Conservation (phyloP, 2,797 vertebrate species). For the Trachops cirrhosus region DNA sequence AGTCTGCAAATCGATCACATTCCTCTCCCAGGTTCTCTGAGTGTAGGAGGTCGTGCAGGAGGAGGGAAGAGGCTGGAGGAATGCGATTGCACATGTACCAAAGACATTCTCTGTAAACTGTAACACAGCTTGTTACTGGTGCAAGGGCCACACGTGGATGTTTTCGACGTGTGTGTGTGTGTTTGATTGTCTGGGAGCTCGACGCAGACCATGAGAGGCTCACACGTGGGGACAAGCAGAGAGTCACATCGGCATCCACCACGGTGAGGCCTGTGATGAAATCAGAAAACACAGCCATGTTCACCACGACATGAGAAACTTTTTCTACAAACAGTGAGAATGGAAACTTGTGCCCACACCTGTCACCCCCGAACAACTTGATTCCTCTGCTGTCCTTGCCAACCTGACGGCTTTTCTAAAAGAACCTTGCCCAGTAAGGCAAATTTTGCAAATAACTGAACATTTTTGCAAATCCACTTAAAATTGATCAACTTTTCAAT, state of each 20-base stretch:
- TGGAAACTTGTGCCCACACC: neutral
- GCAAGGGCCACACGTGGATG: neutral
- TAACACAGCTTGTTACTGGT: neutral
- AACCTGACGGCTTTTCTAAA: neutral
- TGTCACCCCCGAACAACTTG: fast-evolving
- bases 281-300: neutral
- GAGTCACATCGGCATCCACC: neutral
- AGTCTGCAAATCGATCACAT: neutral
- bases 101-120: neutral
- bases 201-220: neutral
- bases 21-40: neutral
- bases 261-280: fast-evolving
- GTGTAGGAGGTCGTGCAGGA: neutral
- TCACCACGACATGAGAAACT: neutral
- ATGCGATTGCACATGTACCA: neutral
- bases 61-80: neutral
- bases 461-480: neutral
- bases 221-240: neutral
- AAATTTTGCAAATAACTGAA: neutral
- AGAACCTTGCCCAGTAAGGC: neutral
- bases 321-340: neutral
- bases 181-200: neutral
- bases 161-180: neutral
- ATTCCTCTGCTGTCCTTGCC: neutral
- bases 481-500: neutral